phyloP scores from a whole-genome alignment of 1,140 invertebrate species.

The Pissodes strobi region DNA sequence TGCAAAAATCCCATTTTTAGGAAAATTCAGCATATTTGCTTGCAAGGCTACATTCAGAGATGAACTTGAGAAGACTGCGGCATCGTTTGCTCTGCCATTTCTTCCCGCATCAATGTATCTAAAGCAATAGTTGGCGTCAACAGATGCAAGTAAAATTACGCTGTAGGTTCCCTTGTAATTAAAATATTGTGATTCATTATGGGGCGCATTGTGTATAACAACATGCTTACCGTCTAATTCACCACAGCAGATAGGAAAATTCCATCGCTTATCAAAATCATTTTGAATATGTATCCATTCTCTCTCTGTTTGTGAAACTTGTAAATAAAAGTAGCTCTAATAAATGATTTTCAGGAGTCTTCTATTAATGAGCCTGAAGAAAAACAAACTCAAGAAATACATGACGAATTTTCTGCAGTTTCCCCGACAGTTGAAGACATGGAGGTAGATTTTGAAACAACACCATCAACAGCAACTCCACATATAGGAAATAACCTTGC shows the following conservation, averaged over 20 bases:
- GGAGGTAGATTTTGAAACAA: conserved; percentile 28
- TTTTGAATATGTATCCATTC: conserved; percentile 32
- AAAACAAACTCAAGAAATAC: not conserved
- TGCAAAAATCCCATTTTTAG: conserved; percentile 34
- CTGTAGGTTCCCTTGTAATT: too few relatives aligned
- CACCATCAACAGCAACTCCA: conserved; percentile 19
- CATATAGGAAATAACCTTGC: too few relatives aligned
- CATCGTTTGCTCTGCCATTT: conserved; percentile 51
- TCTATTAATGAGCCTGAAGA: not conserved
- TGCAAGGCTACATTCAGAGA: conserved; percentile 37
- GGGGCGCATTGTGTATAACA: too few relatives aligned
- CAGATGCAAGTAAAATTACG: conserved; percentile 52
- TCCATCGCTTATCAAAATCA: too few relatives aligned
- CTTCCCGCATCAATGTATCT: conserved; percentile 50
- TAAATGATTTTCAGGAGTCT: too few relatives aligned
- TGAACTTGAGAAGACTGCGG: conserved; percentile 45
- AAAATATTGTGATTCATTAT: too few relatives aligned
- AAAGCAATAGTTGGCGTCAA: too few relatives aligned
- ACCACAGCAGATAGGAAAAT: conserved; percentile 56
- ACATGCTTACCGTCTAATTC: conserved; percentile 58
- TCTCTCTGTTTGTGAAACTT: conserved; percentile 32
- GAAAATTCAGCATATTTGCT: conserved; percentile 38
- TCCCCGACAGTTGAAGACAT: not conserved
- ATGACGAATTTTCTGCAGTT: not conserved
- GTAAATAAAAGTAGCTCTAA: conserved; percentile 5